Conservation (phyloP, 1,140 invertebrate genomes). For the Anadara kagoshimensis region DNA sequence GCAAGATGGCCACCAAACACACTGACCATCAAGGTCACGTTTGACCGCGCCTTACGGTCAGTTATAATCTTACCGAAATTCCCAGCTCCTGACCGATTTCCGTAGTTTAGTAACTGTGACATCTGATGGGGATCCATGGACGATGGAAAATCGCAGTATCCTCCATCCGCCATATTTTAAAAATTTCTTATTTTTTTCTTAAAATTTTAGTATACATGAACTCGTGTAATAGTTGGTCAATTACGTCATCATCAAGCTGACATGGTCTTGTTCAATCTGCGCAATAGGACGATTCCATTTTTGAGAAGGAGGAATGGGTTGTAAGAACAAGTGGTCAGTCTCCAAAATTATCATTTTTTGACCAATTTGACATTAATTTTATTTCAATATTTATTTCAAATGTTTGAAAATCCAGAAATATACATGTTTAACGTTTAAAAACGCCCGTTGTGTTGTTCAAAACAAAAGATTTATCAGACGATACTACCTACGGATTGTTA, state of each 20-base stretch:
- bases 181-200: slow-evolving; percentile 14
- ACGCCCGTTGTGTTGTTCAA: no score
- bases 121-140: slow-evolving; percentile 17
- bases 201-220: slow-evolving; percentile 14
- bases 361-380: no score
- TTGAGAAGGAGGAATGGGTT: no score
- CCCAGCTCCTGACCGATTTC: slow-evolving; percentile 2
- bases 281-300: no score
- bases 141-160: slow-evolving; percentile 25
- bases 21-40: slow-evolving; percentile 8
- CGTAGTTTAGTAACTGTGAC: slow-evolving; percentile 10
- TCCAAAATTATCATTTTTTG: no score
- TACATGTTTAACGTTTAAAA: no score
- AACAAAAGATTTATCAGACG: no score
- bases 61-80: slow-evolving; percentile 28
- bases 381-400: no score
- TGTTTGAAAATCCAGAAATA: no score
- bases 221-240: slow-evolving; percentile 3
- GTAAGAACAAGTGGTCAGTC: no score
- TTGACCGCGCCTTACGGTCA: slow-evolving; percentile 12
- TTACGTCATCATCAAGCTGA: slow-evolving; percentile 3
- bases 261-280: no score
- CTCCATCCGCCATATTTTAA: slow-evolving; percentile 22
- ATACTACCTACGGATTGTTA: no score
- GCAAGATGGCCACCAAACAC: slow-evolving; percentile 27